Evolutionary conservation across 2,797 vertebrate genomes (phyloP).

Genomic region (Danio albolineatus): DNA sequence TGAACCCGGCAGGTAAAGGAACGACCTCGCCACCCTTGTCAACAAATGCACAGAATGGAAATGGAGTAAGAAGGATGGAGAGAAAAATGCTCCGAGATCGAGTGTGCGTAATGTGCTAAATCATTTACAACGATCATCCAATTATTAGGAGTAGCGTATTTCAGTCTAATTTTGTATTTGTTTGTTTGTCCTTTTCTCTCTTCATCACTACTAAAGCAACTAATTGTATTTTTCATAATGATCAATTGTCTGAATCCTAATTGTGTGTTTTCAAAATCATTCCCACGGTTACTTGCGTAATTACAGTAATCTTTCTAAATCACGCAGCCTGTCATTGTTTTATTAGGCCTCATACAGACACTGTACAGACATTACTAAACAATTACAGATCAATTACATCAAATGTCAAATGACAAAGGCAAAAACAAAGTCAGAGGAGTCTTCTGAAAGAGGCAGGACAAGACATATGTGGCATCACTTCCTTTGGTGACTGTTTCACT

Average conservation of each 20-base stretch:
- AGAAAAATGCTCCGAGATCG: neutral
- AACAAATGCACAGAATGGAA: constrained; percentile 29
- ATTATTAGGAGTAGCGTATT: constrained; percentile 1
- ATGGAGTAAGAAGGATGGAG: constrained; percentile 3
- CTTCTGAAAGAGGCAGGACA: constrained; percentile 1
- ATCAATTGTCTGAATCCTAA: constrained; percentile 38
- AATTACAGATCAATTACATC: constrained; percentile 41
- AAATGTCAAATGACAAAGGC: constrained; percentile 33
- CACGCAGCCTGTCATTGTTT: constrained; percentile 30
- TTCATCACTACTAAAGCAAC: neutral
- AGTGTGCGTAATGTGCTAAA: constrained; percentile 21
- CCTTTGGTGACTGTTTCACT: neutral
- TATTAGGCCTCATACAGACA: constrained; percentile 28
- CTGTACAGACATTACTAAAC: constrained; percentile 41
- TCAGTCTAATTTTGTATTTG: neutral
- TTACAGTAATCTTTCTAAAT: constrained; percentile 51
- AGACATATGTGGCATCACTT: constrained; percentile 19
- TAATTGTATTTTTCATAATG: constrained; percentile 30
- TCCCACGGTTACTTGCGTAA: constrained; percentile 26
- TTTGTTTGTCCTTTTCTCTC: neutral
- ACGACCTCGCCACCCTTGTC: neutral
- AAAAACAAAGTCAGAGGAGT: constrained; percentile 31
- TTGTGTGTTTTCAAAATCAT: constrained; percentile 49
- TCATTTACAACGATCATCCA: constrained; percentile 11
- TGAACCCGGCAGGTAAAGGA: constrained; percentile 26